A percentile compares a stretch with the other conserved stretches of the same genome.
These are phyloP conservation scores for Lycorma delicatula DNA, from an alignment of 1,140 invertebrate species.

Conservation along the genomic window DNA sequence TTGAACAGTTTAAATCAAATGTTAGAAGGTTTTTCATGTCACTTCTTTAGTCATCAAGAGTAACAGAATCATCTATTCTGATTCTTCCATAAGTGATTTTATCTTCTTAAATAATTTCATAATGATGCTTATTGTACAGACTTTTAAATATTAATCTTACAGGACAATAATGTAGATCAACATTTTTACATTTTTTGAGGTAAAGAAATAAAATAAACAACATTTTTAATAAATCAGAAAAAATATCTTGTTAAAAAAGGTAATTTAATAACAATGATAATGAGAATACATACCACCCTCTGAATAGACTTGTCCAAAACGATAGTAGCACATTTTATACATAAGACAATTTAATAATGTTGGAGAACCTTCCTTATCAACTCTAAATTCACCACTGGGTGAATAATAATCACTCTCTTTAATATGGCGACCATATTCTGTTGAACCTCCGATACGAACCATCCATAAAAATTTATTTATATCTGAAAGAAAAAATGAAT, in stretches of 20 bases:
- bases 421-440: constrained; percentile 87
- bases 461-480: constrained; percentile 99
- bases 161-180: no score
- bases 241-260: background rate
- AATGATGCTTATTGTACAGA: no score
- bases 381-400: constrained; percentile 83
- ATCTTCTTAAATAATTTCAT: no score
- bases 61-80: no score
- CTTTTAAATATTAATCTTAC: no score
- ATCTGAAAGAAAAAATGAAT: constrained; percentile 44
- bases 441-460: constrained; percentile 96
- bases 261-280: background rate
- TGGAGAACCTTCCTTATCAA: constrained; percentile 82
- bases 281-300: constrained; percentile 64
- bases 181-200: no score
- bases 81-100: no score
- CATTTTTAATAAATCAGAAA: no score
- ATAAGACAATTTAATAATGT: constrained; percentile 85
- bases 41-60: no score
- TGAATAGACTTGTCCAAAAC: constrained; percentile 89
- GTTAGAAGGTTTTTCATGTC: no score
- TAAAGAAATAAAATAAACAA: no score
- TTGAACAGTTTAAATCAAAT: no score
- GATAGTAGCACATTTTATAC: constrained; percentile 96
- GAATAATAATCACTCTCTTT: constrained; percentile 96